Base-by-base conservation (phyloP, 2,888 invertebrate genomes). In the Psylliodes chrysocephalus region DNA sequence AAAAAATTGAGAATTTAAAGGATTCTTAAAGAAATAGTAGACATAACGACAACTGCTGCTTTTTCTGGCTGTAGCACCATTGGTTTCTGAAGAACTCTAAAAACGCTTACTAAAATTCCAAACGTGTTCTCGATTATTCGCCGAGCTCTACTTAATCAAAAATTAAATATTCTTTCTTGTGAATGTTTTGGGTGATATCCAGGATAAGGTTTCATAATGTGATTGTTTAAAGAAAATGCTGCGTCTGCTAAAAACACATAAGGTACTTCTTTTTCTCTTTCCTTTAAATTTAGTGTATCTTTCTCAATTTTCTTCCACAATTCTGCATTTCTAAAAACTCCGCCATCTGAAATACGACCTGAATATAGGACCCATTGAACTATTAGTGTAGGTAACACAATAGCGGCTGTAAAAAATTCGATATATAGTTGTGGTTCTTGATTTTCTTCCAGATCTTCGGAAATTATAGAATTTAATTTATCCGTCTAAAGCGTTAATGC, bases 281-380 rank as follows among this genome's bases (percentile, higher is more conserved):
- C 42, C 25, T 25, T 30, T 25, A 60, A 35, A 28, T 65, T 40
- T 14, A 65, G 47, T 8, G 10, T 30, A 10, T 47, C 22, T 42
- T 59, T 25, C 10, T 57, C 49, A 10, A 63, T 18, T 47, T 60
- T 59, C 17, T 63, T 42, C 42, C 18, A 54, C 12, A 33, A 49
- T 14, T 10, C 25, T 44, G 47, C 38, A 40, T 61, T 61, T 12
- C 33, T 28, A 57, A 66, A 75, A 19, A 77, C 69, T 14, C 76
- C 78, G n/a, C 77, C 75, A 67, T 81, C 79, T 30, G 71, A 75
- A 51, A 77, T 73, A 60, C 73, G 57, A 8, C 80, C 77, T 67
- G n/a, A n/a, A n/a, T n/a, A n/a, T n/a, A n/a, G n/a, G n/a, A n/a
- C n/a, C n/a, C n/a, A n/a, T n/a, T n/a, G n/a, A n/a, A n/a, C n/a